A percentile compares a stretch with the other conserved stretches of the same genome.
These are phyloP conservation scores for Struthio camelus DNA, from an alignment of 2,113 vertebrate genomes.

Conservation along the genomic window DNA sequence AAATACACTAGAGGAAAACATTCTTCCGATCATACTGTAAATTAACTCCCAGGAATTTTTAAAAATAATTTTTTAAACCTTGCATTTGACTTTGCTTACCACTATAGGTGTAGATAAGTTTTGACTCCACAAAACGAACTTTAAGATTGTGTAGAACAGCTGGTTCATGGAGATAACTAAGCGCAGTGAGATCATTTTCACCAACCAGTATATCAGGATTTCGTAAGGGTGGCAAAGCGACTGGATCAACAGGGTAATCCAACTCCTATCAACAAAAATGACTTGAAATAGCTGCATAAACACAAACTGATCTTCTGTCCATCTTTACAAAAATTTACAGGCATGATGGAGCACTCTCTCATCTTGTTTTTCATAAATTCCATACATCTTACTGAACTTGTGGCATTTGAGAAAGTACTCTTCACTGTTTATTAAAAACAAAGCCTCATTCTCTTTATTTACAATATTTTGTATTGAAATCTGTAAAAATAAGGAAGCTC, in stretches of 20 bases:
- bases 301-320: not conserved
- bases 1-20: not conserved
- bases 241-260: slow-evolving; percentile 78
- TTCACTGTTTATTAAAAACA: not conserved
- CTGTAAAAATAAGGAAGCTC: not conserved
- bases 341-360: not conserved
- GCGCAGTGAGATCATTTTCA: slow-evolving; percentile 97
- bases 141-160: slow-evolving; percentile 95
- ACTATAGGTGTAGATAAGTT: slow-evolving; percentile 97
- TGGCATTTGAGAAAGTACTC: not conserved
- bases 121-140: slow-evolving; percentile 94
- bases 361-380: not conserved
- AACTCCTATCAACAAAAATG: slow-evolving; percentile 74
- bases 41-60: not conserved
- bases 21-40: not conserved
- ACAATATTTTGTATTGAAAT: not conserved
- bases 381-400: not conserved
- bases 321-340: not conserved
- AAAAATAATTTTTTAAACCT: not conserved
- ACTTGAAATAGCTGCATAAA: not conserved
- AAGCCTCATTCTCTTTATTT: not conserved
- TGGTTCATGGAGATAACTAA: slow-evolving; percentile 96
- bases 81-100: slow-evolving; percentile 74
- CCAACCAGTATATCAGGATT: slow-evolving; percentile 98
- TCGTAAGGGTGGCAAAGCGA: slow-evolving; percentile 86